Evolutionary conservation across 2,797 vertebrate genomes (phyloP), one percentile per base, ranked within the genome.

Genomic region (Sebastes diaconus): DNA sequence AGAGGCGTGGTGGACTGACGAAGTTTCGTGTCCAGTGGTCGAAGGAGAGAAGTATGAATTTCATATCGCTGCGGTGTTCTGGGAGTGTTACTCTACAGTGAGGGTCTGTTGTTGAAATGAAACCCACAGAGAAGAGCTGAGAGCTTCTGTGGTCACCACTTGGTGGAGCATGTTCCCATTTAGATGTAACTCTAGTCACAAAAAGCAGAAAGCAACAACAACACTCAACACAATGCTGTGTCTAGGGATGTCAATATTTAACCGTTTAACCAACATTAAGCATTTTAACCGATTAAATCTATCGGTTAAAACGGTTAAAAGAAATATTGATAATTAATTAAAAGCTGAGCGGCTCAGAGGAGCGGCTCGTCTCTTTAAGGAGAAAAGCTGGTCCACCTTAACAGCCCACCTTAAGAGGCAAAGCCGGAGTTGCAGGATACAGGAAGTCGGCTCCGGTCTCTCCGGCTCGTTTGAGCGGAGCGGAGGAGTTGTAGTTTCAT

Each of bases 51-150:
- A 39, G 36, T 32, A 30, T 36, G 22, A 14, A 59, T 74, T 84
- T 73, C 14, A 10, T 71, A 54, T 59, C 55, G 50, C 54, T 39
- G 20, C 30, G 39, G 55, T 42, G 11, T 63, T 63, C 18, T 24
- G 30, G 20, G 76, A 2, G 29, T 52, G 59, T 71, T 73, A 50
- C 34, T n/a, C n/a, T 8, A 22, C n/a, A 60, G 60, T 2, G 2
- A 74, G 34, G 32, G 22, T 71, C 30, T 55, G 58, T 25, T 81
- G 61, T 29, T 32, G 20, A 65, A 76, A 57, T 54, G 20, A 68
- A 63, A 75, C 36, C 50, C 52, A 66, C 39, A 63, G 36, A 39
- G 36, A 52, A 58, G 16, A 3, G 22, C 16, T 25, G 22, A 65
- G 50, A 1, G 13, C 29, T 16, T 36, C 58, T 42, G 4, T 27